phyloP scores from a whole-genome alignment of 2,888 invertebrate species.

The Alviniconcha strummeri region DNA sequence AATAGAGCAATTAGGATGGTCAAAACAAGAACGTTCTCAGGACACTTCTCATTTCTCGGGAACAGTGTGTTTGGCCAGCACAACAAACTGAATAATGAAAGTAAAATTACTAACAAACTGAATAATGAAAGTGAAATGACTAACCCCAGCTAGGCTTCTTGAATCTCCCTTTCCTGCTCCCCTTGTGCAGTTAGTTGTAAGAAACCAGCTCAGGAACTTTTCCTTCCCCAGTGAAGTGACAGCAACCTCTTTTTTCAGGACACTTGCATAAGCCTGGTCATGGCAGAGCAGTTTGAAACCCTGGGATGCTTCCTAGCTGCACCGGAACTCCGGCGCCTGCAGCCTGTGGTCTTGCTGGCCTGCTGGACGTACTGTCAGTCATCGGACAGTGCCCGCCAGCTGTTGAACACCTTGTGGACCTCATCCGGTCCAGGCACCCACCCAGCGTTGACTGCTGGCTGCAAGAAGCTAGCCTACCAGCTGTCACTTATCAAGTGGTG shows the following conservation, averaged over 20 bases:
- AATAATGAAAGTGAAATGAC: too few relatives aligned
- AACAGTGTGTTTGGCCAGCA: too few relatives aligned
- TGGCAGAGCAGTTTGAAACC: constrained; percentile 56
- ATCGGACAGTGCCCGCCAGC: constrained; percentile 56
- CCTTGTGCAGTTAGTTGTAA: too few relatives aligned
- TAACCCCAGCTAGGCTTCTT: too few relatives aligned
- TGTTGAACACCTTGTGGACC: constrained; percentile 61
- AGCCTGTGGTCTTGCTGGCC: constrained; percentile 63
- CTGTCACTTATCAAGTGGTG: constrained; percentile 70
- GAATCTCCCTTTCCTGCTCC: too few relatives aligned
- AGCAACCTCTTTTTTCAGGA: constrained; percentile 47
- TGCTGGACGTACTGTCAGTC: constrained; percentile 66
- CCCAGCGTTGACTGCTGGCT: constrained; percentile 56
- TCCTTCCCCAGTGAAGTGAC: too few relatives aligned
- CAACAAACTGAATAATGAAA: too few relatives aligned
- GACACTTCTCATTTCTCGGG: too few relatives aligned
- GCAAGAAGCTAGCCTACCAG: constrained; percentile 65
- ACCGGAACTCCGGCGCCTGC: constrained; percentile 63
- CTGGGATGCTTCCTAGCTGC: constrained; percentile 56
- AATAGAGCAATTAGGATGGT: too few relatives aligned
- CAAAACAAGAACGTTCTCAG: too few relatives aligned
- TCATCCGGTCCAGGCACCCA: constrained; percentile 47
- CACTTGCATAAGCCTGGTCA: constrained; percentile 60
- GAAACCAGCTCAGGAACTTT: too few relatives aligned
- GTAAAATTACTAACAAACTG: too few relatives aligned